Base-by-base conservation (phyloP, 2,888 invertebrate genomes). In the Nemotelus nigrinus region DNA sequence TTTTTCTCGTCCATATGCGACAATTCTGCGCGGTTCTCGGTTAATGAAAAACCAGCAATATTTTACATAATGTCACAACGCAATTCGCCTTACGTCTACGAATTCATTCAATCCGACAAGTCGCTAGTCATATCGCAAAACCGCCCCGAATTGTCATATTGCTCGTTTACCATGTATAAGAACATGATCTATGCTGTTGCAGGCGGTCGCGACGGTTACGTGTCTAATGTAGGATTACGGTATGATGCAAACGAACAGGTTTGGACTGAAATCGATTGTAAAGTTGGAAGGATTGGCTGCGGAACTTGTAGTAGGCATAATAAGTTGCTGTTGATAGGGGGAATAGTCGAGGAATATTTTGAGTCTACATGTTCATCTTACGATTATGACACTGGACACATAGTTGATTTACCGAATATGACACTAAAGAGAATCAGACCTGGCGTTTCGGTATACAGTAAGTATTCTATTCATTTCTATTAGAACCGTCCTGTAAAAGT, bases 401-500 rank as follows among this genome's bases (percentile, higher is more conserved):
- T 50, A 53, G 53, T 68, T 3, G 39, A 3, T 2, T 47, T 68
- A 7, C 68, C 68, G 3, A 53, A 68, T 50, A 25, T 68, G 39
- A 41, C 2, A 2, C 4, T 50, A 41, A 3, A 6, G 10, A 48
- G 68, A 7, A 53, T 3, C 53, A 3, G 50, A 39, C 68, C 68
- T 3, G 68, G 68, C 7, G 68, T 68, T 3, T 68, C 50, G 4
- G 50, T 68, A 2, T 68, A 68, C 41, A 68, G 68, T 68, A 43
- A n/a, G 68, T 68, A 47, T 3, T 25, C 5, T 58, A 25, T 5
- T 10, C 1, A 58, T n/a, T 58, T 25, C 25, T 25, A 25, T 25
- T 25, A 25, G 25, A 25, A 25, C 25, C 0, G 1, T 1, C 25
- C 25, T 25, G 25, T 25, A 25, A 25, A 25, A 25, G 25, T 1